A percentile compares a stretch with the other conserved stretches of the same genome.
Conservation (phyloP, 2,888 invertebrate genomes). For the Hoplodrina ambigua region DNA sequence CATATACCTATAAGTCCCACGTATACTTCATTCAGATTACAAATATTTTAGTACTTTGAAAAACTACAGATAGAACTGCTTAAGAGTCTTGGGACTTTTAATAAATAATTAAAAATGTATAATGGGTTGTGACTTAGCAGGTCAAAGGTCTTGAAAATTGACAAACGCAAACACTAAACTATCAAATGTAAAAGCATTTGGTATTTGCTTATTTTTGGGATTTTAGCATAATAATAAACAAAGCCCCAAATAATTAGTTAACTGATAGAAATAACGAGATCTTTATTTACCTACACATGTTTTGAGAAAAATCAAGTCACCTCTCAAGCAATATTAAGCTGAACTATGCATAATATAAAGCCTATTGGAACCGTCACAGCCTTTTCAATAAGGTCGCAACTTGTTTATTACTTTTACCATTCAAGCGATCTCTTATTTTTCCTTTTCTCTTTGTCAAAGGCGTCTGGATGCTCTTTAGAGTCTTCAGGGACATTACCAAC, state of each 20-base stretch:
- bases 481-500: conserved; percentile 28
- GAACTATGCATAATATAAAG: conserved; percentile 10
- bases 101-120: too few species aligned
- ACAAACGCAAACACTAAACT: too few species aligned
- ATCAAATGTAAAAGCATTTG: too few species aligned
- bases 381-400: conserved; percentile 41
- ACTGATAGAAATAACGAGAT: not conserved
- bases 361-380: conserved; percentile 8
- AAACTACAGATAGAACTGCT: too few species aligned
- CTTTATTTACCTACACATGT: not conserved
- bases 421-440: conserved; percentile 32
- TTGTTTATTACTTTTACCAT: conserved; percentile 50
- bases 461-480: conserved; percentile 30
- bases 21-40: too few species aligned
- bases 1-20: not conserved
- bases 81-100: too few species aligned
- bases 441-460: conserved; percentile 42
- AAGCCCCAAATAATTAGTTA: not conserved
- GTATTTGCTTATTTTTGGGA: too few species aligned
- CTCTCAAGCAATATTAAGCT: not conserved
- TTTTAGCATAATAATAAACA: too few species aligned
- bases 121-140: too few species aligned
- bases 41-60: too few species aligned
- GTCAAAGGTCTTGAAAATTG: too few species aligned
- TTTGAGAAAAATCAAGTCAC: not conserved